Percentiles rank a stretch among this genome's conserved stretches.
phyloP scores from a whole-genome alignment of 2,888 invertebrate genomes.

The Catocala nupta region DNA sequence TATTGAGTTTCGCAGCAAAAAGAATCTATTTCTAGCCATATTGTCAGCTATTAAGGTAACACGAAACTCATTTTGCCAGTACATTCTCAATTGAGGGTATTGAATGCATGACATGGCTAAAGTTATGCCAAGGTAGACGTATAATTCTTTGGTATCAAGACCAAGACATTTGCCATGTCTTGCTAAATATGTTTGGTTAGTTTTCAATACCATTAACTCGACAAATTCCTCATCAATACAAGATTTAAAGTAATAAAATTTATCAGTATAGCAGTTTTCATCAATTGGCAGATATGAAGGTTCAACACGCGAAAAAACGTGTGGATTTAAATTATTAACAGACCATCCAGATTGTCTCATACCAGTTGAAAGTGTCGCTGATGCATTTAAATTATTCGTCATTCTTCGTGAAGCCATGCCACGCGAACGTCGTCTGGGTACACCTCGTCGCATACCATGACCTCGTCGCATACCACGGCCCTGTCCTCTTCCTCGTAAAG shows the following conservation, averaged over 20 bases:
- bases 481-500: neutral
- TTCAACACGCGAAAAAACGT: neutral
- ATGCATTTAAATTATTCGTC: neutral
- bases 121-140: slow-evolving; percentile 2
- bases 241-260: neutral
- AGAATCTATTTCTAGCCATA: slow-evolving; percentile 5
- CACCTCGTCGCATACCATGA: slow-evolving; percentile 3
- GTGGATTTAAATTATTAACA: slow-evolving; percentile 5
- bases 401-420: neutral
- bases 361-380: neutral
- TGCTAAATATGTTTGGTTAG: slow-evolving; percentile 7
- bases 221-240: slow-evolving; percentile 3
- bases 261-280: neutral
- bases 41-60: neutral
- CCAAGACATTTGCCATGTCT: slow-evolving; percentile 5
- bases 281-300: neutral
- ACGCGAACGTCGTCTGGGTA: neutral
- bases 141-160: slow-evolving; percentile 5
- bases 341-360: neutral
- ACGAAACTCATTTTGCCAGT: slow-evolving; percentile 5
- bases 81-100: slow-evolving; percentile 1
- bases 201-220: slow-evolving; percentile 1
- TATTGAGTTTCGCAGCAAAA: slow-evolving; percentile 3
- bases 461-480: slow-evolving; percentile 3
- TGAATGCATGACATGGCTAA: slow-evolving; percentile 1